These are phyloP conservation scores for Halyomorpha halys DNA, from an alignment of 1,140 invertebrate species.

Conservation along the genomic window DNA sequence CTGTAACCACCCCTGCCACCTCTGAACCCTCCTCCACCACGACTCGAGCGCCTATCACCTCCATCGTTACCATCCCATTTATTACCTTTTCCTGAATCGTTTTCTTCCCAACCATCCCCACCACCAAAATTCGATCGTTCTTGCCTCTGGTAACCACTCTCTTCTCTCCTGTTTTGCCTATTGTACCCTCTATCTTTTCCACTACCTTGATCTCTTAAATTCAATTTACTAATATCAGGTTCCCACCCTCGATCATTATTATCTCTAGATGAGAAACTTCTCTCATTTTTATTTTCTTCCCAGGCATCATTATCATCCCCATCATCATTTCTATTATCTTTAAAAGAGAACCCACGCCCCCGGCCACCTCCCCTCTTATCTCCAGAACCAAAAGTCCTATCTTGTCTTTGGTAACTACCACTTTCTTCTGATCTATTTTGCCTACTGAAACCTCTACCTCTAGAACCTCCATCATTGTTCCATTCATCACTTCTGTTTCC, in stretches of 20 bases:
- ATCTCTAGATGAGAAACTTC: not conserved
- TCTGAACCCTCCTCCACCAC: conserved; percentile 4
- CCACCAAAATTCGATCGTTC: not conserved
- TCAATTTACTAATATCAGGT: not conserved
- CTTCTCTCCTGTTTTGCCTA: not conserved
- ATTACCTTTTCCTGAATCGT: not conserved
- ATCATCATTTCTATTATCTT: no score
- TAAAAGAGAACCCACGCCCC: no score
- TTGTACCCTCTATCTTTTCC: not conserved
- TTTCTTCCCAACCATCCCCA: not conserved
- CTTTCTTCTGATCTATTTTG: not conserved
- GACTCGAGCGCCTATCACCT: conserved; percentile 23
- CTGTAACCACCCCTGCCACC: conserved; percentile 8
- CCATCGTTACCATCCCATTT: conserved; percentile 5
- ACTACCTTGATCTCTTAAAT: not conserved
- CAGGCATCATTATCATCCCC: not conserved
- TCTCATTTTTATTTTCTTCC: not conserved
- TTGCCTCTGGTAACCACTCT: not conserved
- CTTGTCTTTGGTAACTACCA: not conserved
- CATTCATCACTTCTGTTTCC: not conserved
- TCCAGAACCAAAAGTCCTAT: not conserved
- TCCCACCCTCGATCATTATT: not conserved
- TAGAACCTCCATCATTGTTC: not conserved
- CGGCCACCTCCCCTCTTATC: not conserved
- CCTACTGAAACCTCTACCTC: not conserved